Evolutionary conservation across 2,888 invertebrate genomes (phyloP), one percentile per base, ranked within the genome.

Genomic region (Eupithecia subfuscata): DNA sequence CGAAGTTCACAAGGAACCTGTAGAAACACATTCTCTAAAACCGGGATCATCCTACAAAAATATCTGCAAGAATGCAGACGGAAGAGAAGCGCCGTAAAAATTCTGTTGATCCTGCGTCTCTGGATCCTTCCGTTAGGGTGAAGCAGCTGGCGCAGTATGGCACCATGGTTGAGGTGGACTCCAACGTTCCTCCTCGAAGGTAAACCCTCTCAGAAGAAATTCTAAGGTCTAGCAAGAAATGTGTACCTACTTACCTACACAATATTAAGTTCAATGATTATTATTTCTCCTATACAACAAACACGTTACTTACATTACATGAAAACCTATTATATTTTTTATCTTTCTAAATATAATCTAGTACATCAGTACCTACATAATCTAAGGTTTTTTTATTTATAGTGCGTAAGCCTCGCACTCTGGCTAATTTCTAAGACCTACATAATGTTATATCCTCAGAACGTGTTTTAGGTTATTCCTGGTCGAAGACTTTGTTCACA

Each of bases 131-230:
- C 73, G 95, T 95, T 74, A 95, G 97, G 79, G 95, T 98, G 43
- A 96, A 96, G 87, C 94, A 96, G 80, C 91, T 98, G 74, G 96
- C 96, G 22, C 96, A 96, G 83, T 96, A 95, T 82, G 97, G 97
- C 37, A 96, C 96, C 81, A 94, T 95, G 81, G 96, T 98, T 60
- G 96, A 97, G 78, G 96, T 98, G 71, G 97, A 98, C 89, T 95
- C 95, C 22, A 96, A 97, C 86, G 96, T 97, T 82, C 97, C 97
- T 75, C 96, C 97, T n/a, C 95, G 96, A 87, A 96, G 98, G 82
- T 82, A 78, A 69, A 76, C 5, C 52, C 60, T 68, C 40, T 11
- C 52, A 22, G 3, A 22, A 56, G 22, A 22, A 22, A 22, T 3
- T 48, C 48, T 6, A 48, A 48, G 18, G 48, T n/a, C n/a, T 8